Base-by-base conservation (phyloP, 2,797 vertebrate species). In the Rhynchotus rufescens region DNA sequence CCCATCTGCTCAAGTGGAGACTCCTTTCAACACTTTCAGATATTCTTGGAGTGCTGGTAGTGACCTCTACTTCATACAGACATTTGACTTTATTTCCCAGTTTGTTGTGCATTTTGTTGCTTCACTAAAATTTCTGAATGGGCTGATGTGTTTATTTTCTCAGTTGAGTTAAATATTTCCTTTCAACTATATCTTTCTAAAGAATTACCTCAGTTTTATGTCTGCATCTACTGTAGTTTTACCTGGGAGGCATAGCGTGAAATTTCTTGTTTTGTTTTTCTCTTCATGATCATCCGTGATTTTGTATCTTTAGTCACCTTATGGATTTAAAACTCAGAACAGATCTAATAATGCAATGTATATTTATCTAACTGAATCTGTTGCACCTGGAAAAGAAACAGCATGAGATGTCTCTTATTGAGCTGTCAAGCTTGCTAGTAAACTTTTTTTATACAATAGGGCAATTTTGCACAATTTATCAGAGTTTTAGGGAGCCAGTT, bases 181-280 rank as follows among this genome's bases (percentile, higher is more conserved):
- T 96, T 92, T 94, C 93, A 87, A 57, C 73, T 86, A 30, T 86
- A 21, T 90, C 78, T 64, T 92, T 73, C 86, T 91, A 69, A 87
- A 72, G 72, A 89, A 93, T 86, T 96, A 93, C 93, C 93, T 96
- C 91, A 89, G 80, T 84, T 95, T 91, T 88, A 47, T 86, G 62
- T 92, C 68, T 80, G 47, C 89, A 76, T 84, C 93, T 94, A 91
- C 88, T 91, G 88, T 93, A 80, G 69, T 84, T 91, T 88, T 90
- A 95, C 84, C 84, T 96, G 84, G 51, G 54, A 93, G 62, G 73
- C 54, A n/a, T 80, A 89, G 94, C 60, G 67, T 71, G 87, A 52
- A 86, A 86, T 82, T 91, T 89, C 73, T 76, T 90, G 20, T 78
- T 73, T 62, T 66, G 4, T 73, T 94, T 93, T 65, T 83, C 79